phyloP scores from a whole-genome alignment of 1,140 invertebrate species.

The Chionoecetes opilio region DNA sequence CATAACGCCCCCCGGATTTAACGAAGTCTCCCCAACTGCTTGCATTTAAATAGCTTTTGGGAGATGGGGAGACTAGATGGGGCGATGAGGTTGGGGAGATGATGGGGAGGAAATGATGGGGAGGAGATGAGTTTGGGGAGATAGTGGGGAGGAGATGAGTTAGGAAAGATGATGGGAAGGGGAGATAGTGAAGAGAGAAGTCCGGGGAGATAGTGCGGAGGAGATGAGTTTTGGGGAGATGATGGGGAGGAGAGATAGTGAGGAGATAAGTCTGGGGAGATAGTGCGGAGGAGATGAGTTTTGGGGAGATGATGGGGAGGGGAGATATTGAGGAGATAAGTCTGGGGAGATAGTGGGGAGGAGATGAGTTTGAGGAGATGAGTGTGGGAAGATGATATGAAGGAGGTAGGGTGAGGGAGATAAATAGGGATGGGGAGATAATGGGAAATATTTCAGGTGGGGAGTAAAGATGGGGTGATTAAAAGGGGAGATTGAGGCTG shows the following conservation, averaged over 20 bases:
- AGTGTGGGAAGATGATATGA: too few species aligned
- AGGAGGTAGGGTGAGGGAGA: constrained; percentile 7
- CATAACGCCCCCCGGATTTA: constrained; percentile 58
- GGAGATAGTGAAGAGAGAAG: constrained; percentile 24
- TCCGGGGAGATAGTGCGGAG: background rate
- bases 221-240: background rate
- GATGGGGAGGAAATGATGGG: background rate
- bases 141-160: background rate
- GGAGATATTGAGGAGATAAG: background rate
- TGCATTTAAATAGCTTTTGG: constrained; percentile 44
- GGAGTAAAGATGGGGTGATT: background rate
- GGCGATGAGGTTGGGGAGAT: background rate
- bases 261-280: background rate
- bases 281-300: background rate
- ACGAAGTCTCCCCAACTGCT: constrained; percentile 37
- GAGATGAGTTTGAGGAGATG: background rate
- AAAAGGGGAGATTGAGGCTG: background rate
- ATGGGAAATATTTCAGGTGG: too few species aligned
- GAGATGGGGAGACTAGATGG: background rate
- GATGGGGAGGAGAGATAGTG: background rate
- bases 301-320: background rate
- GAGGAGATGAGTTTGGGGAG: background rate
- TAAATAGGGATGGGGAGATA: too few species aligned
- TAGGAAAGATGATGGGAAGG: background rate
- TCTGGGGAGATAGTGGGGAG: background rate